Percentiles rank a stretch among this genome's conserved stretches.
These are phyloP conservation scores for human DNA, from an alignment of 2,113 vertebrate genomes.

Conservation along the genomic window DNA sequence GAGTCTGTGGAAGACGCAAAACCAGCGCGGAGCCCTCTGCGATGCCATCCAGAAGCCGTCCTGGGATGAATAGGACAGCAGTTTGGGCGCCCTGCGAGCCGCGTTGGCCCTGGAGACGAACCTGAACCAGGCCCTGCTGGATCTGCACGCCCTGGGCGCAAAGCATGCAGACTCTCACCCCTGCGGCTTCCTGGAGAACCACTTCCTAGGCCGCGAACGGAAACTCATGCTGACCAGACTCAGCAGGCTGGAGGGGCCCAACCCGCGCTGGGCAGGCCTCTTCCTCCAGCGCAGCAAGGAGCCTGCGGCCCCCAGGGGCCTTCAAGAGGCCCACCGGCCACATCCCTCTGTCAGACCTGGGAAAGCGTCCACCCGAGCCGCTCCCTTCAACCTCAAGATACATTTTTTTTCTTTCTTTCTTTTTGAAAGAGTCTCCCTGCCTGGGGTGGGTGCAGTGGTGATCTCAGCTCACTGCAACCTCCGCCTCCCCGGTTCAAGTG, in stretches of 20 bases:
- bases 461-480: too few species aligned
- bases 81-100: fast-evolving
- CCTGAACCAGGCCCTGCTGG: background rate
- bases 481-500: too few species aligned
- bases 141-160: background rate
- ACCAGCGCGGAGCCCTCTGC: fast-evolving
- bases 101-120: fast-evolving
- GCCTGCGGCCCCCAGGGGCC: fast-evolving
- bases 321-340: background rate
- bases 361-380: background rate
- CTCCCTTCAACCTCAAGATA: background rate
- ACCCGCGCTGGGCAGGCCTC: background rate
- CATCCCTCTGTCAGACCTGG: background rate
- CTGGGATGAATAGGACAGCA: background rate
- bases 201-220: background rate
- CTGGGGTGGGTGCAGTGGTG: too few species aligned
- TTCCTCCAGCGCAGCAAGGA: background rate
- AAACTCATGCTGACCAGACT: background rate
- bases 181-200: background rate
- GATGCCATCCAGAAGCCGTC: background rate
- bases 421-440: too few species aligned
- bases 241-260: fast-evolving
- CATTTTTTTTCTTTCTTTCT: too few species aligned
- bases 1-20: background rate
- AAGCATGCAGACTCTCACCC: background rate